Base-by-base conservation (phyloP, 2,113 vertebrate genomes). In the Fukomys damarensis region DNA sequence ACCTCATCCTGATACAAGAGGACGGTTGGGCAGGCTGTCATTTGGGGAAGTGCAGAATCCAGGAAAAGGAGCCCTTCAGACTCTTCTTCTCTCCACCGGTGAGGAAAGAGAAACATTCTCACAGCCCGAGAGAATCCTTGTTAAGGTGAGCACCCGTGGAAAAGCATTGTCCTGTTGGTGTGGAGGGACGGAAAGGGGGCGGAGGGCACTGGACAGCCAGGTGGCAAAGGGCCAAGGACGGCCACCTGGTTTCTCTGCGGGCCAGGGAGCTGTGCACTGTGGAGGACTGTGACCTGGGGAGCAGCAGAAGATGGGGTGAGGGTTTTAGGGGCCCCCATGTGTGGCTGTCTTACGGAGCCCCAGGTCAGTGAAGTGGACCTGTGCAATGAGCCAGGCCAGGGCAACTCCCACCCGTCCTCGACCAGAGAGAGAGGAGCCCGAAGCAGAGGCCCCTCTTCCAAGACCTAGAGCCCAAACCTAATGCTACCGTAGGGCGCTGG, bases 141-240 rank as follows among this genome's bases (percentile, higher is more conserved):
- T 61, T 26, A 52, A 82, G 0, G 5, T 16, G 5, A 24, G 74
- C 24, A 38, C 7, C 72, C 41, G 8, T 16, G 24, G 11, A 16
- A 66, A 56, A 14, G n/a, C 16, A 0, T 0, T 7, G 81, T 19
- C 4, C 35, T 28, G 26, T 3, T 28, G 35, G 4, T 7, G 32
- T 59, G 20, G 81, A 59, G 38, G 35, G 38, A 76, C 26, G 46
- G 38, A 2, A 14, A 54, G 70, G 35, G 35, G 28, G 7, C 43
- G 2, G 5, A 43, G 9, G 68, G 54, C 43, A 14, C 0, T 3
- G 26, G 17, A 24, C 1, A 2, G 46, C 49, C 61, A 49, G 4
- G 43, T 28, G 76, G 76, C 68, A 70, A 46, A 59, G 7, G 8
- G 20, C 13, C 24, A 5, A 30, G 68, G 26, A 28, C 4, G 4